These are phyloP conservation scores for Delichon dasypus DNA, from an alignment of 2,797 vertebrate species.

Conservation along the genomic window DNA sequence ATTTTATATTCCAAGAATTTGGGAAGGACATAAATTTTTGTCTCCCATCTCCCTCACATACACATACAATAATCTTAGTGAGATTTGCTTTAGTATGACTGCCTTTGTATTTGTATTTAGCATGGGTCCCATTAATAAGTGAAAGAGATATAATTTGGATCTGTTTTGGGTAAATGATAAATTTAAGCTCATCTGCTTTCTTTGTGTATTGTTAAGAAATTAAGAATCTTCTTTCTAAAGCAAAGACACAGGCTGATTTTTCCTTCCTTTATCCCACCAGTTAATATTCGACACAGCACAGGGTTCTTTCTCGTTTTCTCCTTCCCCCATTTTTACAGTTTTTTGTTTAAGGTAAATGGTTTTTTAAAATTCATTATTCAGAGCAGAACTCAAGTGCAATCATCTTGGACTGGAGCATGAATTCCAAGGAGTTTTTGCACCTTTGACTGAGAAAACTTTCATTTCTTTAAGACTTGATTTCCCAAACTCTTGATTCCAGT, in stretches of 20 bases:
- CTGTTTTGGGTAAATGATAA: background rate
- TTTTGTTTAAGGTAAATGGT: background rate
- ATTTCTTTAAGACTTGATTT: background rate
- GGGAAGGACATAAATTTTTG: background rate
- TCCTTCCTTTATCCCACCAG: background rate
- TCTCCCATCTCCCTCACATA: background rate
- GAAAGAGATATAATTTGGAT: background rate
- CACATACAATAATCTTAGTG: background rate
- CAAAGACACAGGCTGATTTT: background rate
- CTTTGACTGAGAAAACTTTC: background rate
- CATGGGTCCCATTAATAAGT: background rate
- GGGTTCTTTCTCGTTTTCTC: background rate
- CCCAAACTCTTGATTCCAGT: background rate
- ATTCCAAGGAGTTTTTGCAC: background rate
- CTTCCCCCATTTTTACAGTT: background rate
- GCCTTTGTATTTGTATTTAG: background rate
- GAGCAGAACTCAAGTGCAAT: background rate
- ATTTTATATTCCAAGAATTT: background rate
- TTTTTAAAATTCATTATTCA: background rate
- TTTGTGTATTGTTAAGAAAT: background rate
- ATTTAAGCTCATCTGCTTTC: background rate
- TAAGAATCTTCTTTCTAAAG: background rate
- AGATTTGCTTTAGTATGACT: background rate
- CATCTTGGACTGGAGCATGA: background rate
- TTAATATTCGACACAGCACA: background rate